phyloP scores from a whole-genome alignment of 2,797 vertebrate species.

The Chelon auratus region DNA sequence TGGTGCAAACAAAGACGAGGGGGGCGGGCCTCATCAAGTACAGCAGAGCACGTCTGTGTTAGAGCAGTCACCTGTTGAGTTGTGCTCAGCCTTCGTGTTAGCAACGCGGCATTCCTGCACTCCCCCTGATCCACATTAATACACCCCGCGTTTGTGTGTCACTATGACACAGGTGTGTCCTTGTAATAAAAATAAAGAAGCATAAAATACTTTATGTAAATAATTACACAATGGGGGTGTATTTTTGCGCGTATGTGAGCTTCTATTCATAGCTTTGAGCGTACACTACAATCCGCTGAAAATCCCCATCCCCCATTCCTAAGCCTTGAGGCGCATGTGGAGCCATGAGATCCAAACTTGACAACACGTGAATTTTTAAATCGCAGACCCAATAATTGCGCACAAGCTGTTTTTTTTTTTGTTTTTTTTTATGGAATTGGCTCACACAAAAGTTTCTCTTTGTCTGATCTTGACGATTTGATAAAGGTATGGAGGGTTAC shows the following conservation, averaged over 20 bases:
- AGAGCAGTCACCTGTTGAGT: constrained; percentile 71
- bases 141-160: constrained; percentile 18
- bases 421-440: constrained; percentile 43
- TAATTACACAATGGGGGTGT: not conserved
- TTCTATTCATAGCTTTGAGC: constrained; percentile 46
- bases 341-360: constrained; percentile 48
- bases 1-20: constrained; percentile 11
- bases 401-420: constrained; percentile 41
- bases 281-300: constrained; percentile 34
- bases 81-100: constrained; percentile 49
- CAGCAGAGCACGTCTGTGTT: constrained; percentile 20
- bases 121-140: constrained; percentile 39
- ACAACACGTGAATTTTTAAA: constrained; percentile 68
- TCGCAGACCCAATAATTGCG: constrained; percentile 54
- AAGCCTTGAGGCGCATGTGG: constrained; percentile 31
- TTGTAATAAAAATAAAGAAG: constrained; percentile 9
- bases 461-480: constrained; percentile 32
- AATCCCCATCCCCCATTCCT: constrained; percentile 9
- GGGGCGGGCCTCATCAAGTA: not conserved
- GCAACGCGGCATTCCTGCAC: constrained; percentile 38
- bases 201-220: not conserved
- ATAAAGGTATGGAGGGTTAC: not conserved
- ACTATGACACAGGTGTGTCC: no score
- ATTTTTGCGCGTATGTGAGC: not conserved
- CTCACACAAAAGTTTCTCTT: constrained; percentile 40